Base-by-base conservation (phyloP, 2,888 invertebrate genomes). In the Hydriomena furcata region DNA sequence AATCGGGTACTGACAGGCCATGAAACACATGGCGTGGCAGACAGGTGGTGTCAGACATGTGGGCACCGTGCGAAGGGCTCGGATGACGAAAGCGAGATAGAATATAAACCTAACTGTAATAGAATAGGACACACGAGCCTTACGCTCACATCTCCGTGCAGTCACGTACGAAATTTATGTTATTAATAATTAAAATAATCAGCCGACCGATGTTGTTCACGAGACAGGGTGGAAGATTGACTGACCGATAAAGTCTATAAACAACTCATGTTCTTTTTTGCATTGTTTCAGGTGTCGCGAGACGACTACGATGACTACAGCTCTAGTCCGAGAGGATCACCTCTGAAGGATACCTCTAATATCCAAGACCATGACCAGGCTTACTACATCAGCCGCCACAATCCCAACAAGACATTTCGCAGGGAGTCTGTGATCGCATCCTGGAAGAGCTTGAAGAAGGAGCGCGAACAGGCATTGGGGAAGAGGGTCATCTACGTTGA, bases 351-450 rank as follows among this genome's bases (percentile, higher is more conserved):
- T 52, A 88, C 88, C 5, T 84, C 90, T 25, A 90, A 89, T 69
- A 78, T 88, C 52, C 87, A 84, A 36, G 86, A 89, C 23, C 31
- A 7, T 1, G 85, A 88, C 40, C 76, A 76, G 35, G 69, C 80
- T 1, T 89, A 80, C 69, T 79, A 76, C 68, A 87, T 90, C 66
- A 90, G 89, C 66, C 82, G 90, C n/a, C 89, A 89, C 70, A 90
- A 90, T 52, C 90, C 90, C 0, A 90, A 90, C 70, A 89, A 82
- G 68, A 90, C 89, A 21, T 91, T 89, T 71, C 80, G 91, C 1
- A 72, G 91, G 6, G 91, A 91, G 63, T 85, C 90, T 1, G 89
- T 91, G 24, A 91, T 91, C 12, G 91, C 91, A 17, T 91, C 91
- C 0, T 91, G 91, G 91, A 90, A 84, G 60, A 86, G 76, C 59